phyloP scores from a whole-genome alignment of 2,113 vertebrate genomes.

The Ploceus nigricollis region DNA sequence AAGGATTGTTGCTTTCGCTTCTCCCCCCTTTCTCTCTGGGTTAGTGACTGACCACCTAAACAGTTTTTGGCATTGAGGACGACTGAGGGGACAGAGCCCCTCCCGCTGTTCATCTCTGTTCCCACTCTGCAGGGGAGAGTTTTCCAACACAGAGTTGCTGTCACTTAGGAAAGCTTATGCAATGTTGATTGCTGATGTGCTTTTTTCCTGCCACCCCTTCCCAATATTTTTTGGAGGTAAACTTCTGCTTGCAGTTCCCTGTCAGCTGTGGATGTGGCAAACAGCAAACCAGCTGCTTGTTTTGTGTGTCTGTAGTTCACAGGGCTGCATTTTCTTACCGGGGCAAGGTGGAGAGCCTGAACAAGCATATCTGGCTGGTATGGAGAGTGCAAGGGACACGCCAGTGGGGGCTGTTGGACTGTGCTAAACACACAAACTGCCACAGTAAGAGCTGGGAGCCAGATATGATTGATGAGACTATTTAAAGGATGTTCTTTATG shows the following conservation, averaged over 20 bases:
- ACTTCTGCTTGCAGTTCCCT: not conserved
- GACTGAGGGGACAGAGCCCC: not conserved
- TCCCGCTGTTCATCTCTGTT: not conserved
- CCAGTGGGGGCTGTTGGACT: not conserved
- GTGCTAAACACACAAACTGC: not conserved
- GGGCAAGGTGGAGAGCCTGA: not conserved
- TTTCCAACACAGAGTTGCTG: not conserved
- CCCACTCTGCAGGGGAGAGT: not conserved
- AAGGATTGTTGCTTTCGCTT: not conserved
- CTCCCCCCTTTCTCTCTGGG: not conserved
- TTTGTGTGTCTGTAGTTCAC: accelerated
- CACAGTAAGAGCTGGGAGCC: not conserved
- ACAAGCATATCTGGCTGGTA: not conserved
- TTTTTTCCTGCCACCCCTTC: not conserved
- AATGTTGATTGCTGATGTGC: not conserved
- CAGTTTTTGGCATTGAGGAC: not conserved
- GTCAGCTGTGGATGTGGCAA: not conserved
- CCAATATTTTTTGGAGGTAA: not conserved
- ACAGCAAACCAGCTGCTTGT: not conserved
- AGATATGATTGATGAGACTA: not conserved
- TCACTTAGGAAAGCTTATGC: not conserved
- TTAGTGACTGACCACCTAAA: not conserved
- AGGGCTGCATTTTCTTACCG: not conserved
- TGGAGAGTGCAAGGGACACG: not conserved
- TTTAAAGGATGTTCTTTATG: not conserved